These are phyloP conservation scores for Hestina assimilis DNA, from an alignment of 1,140 invertebrate species.

Conservation along the genomic window DNA sequence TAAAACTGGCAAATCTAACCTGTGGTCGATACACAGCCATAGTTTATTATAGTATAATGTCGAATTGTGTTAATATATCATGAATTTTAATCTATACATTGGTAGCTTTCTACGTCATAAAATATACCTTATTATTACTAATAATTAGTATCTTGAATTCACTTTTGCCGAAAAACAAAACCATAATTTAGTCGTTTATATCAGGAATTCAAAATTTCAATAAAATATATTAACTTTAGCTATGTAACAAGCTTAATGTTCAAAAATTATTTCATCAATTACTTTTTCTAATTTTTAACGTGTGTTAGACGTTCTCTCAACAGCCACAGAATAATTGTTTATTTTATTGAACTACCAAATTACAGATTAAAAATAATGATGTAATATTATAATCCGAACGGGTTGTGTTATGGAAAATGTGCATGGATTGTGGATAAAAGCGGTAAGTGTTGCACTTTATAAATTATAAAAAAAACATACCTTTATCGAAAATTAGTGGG, in stretches of 20 bases:
- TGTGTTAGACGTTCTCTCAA: too few species aligned
- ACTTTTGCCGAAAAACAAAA: too few species aligned
- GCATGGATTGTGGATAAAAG: constrained; percentile 43
- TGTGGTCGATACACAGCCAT: constrained; percentile 11
- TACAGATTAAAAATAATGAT: constrained; percentile 28
- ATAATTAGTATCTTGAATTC: too few species aligned
- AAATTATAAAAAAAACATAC: constrained; percentile 17
- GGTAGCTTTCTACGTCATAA: background rate
- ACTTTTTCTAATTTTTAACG: too few species aligned
- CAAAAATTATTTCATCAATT: too few species aligned
- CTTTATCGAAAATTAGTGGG: constrained; percentile 1
- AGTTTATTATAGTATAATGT: constrained; percentile 12
- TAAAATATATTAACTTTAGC: too few species aligned
- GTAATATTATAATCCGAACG: constrained; percentile 57
- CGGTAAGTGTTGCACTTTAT: constrained; percentile 57
- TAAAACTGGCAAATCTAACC: constrained; percentile 14
- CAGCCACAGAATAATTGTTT: too few species aligned
- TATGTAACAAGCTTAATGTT: too few species aligned
- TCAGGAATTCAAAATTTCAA: too few species aligned
- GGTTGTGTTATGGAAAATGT: constrained; percentile 70
- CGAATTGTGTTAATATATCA: constrained; percentile 18
- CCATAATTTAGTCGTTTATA: too few species aligned
- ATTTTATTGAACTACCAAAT: background rate
- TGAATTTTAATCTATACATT: constrained; percentile 1
- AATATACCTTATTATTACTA: too few species aligned